A percentile compares a stretch with the other conserved stretches of the same genome.
These are phyloP conservation scores for Panulirus ornatus DNA, from an alignment of 1,140 invertebrate species.

Conservation along the genomic window DNA sequence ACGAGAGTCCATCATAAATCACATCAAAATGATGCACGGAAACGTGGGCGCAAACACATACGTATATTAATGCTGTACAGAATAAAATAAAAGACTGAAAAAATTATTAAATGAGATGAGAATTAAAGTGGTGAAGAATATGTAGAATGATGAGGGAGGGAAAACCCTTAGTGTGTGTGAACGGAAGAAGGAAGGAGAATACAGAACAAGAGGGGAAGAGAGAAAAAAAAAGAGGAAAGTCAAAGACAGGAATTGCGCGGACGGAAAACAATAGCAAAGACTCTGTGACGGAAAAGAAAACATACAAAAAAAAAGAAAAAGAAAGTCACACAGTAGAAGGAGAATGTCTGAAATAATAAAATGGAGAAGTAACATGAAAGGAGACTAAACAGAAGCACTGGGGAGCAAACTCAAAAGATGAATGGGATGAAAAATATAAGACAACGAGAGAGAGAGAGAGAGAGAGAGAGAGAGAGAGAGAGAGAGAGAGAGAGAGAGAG, in stretches of 20 bases:
- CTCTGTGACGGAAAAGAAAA: neutral
- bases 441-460: constrained; percentile 11
- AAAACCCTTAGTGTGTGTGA: neutral
- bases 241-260: neutral
- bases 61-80: neutral
- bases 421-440: too few species aligned
- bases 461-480: neutral
- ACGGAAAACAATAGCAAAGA: neutral
- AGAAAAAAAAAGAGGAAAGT: neutral
- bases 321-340: too few species aligned
- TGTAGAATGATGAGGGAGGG: neutral
- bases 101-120: neutral
- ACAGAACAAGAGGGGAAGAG: neutral
- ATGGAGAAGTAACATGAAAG: neutral
- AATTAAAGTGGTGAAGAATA: neutral
- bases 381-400: neutral
- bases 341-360: neutral
- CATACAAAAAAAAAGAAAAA: neutral
- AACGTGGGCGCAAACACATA: too few species aligned
- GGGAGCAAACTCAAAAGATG: neutral
- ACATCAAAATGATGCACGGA: too few species aligned
- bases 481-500: constrained; percentile 25
- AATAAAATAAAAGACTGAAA: neutral
- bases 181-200: neutral
- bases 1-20: too few species aligned